Conservation (phyloP, 2,797 vertebrate genomes). For the Numenius phaeopus region DNA sequence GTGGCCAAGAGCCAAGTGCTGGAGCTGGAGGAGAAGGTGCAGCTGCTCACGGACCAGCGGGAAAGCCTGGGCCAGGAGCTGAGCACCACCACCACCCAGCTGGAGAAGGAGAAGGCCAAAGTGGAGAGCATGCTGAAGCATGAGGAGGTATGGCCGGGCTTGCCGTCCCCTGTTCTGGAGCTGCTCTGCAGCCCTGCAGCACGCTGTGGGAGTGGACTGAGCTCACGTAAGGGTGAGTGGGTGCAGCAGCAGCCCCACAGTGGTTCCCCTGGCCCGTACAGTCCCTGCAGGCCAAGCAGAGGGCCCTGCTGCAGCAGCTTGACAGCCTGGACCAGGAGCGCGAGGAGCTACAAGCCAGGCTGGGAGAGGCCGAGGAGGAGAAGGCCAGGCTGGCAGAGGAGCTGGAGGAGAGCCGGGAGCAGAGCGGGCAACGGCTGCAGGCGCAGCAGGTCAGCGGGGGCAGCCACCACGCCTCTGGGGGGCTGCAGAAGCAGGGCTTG, state of each 20-base stretch:
- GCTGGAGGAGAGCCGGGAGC: conserved; percentile 73
- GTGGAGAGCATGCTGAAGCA: conserved; percentile 84
- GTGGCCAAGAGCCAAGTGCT: conserved; percentile 61
- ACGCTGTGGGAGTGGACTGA: rapidly evolving
- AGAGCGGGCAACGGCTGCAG: conserved; percentile 69
- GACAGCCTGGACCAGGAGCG: conserved; percentile 84
- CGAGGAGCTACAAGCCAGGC: conserved; percentile 80
- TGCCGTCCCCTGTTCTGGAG: not conserved
- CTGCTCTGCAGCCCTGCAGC: not conserved
- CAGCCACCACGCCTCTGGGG: not conserved
- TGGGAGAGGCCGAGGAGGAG: conserved; percentile 80
- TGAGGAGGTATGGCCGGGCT: conserved; percentile 83
- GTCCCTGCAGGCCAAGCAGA: conserved; percentile 91
- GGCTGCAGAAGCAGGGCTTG: not conserved
- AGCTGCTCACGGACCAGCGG: conserved; percentile 65
- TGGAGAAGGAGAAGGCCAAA: conserved; percentile 88
- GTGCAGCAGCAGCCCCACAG: not conserved
- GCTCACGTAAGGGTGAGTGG: rapidly evolving
- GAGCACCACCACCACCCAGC: conserved; percentile 70
- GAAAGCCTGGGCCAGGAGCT: conserved; percentile 76
- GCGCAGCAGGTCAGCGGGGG: conserved; percentile 81
- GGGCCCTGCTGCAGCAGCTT: conserved; percentile 82
- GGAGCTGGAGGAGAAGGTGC: conserved; percentile 81
- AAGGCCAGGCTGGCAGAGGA: conserved; percentile 65
- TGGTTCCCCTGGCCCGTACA: not conserved